Evolutionary conservation across 2,888 invertebrate species (phyloP).

Genomic region (Luperina nickerlii): DNA sequence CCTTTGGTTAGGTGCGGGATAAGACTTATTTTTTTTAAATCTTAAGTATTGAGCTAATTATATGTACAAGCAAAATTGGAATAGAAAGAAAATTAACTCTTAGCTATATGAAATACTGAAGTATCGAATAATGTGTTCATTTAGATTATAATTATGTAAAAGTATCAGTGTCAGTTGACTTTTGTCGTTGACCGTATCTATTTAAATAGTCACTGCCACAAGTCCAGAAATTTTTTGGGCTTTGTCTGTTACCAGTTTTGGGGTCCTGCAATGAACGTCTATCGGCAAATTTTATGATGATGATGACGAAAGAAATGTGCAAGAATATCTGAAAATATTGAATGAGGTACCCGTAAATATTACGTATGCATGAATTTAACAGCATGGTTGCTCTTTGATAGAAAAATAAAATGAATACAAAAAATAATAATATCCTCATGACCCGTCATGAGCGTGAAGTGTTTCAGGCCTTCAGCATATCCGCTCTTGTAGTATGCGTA

Average conservation of each 20-base stretch:
- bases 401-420: constrained; percentile 10
- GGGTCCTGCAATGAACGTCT: background rate
- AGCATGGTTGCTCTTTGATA: background rate
- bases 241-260: background rate
- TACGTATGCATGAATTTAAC: background rate
- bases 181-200: too few species aligned
- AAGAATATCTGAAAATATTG: background rate
- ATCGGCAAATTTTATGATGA: background rate
- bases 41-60: too few species aligned
- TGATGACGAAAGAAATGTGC: background rate
- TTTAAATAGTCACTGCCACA: background rate
- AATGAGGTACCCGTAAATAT: background rate
- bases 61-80: too few species aligned
- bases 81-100: too few species aligned
- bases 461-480: constrained; percentile 25
- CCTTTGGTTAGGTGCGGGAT: too few species aligned
- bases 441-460: constrained; percentile 29
- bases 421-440: constrained; percentile 21
- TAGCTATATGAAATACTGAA: too few species aligned
- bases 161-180: too few species aligned
- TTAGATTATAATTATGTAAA: too few species aligned
- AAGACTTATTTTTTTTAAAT: too few species aligned
- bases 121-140: too few species aligned
- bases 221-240: background rate
- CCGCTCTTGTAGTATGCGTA: constrained; percentile 53